Evolutionary conservation across 2,888 invertebrate species (phyloP).

Genomic region (Lutraria lutraria): DNA sequence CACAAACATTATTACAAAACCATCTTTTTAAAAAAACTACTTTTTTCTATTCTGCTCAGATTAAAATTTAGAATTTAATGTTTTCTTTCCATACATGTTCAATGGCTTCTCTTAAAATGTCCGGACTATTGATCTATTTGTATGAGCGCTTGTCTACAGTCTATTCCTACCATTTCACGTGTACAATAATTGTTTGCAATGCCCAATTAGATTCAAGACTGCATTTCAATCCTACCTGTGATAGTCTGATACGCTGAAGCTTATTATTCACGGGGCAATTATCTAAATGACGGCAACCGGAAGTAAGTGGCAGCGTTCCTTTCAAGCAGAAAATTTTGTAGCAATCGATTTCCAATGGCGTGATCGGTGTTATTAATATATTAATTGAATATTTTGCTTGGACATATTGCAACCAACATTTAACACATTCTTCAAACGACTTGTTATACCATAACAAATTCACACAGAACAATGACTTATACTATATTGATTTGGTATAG

Average conservation of each 20-base stretch:
- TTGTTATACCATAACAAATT: not conserved
- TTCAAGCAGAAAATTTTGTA: not conserved
- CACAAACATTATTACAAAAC: too few species aligned
- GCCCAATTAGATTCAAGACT: not conserved
- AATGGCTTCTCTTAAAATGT: too few species aligned
- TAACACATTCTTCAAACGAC: not conserved
- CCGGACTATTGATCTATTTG: too few species aligned
- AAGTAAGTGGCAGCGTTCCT: not conserved
- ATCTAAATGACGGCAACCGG: not conserved
- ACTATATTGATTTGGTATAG: too few species aligned
- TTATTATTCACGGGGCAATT: not conserved
- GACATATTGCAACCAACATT: not conserved
- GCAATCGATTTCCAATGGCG: not conserved
- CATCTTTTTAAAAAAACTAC: too few species aligned
- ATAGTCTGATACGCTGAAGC: not conserved
- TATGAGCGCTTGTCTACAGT: too few species aligned
- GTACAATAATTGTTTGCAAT: not conserved
- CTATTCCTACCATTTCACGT: not conserved
- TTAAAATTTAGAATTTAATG: too few species aligned
- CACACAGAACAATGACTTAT: too few species aligned
- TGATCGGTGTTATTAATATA: not conserved
- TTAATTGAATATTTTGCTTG: not conserved
- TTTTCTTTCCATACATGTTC: too few species aligned
- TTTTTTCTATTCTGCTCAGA: too few species aligned
- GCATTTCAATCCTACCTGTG: not conserved